Base-by-base conservation (phyloP, 1,140 invertebrate genomes). In the Cydia amplana region DNA sequence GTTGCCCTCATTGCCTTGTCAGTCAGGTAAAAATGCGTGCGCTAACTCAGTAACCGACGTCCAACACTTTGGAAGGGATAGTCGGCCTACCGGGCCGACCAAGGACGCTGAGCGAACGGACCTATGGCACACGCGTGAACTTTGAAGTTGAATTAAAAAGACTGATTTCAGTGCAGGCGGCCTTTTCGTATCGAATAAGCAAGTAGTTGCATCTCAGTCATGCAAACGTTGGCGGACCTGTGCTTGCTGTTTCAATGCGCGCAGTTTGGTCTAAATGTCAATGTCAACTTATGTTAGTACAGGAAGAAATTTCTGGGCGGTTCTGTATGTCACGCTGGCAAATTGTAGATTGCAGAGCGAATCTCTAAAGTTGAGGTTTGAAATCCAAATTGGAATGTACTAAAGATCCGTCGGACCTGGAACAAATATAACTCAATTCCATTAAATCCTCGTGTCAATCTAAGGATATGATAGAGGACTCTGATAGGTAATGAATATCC, bases 251-350 rank as follows among this genome's bases (percentile, higher is more conserved):
- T 72, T 49, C 43, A 77, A 72, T 25, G 60, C 43, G 73, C 76
- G 76, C 78, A 80, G 73, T 80, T 82, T 65, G 73, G 32, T 28
- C 75, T 85, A 90, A 90, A 89, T 91, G 88, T 89, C 88, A 91
- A 90, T 89, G 88, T 85, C 86, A 80, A 77, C 79, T 82, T 78
- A 84, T 78, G 76, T 77, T 76, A 76, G 80, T 85, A 83, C 88
- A 90, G 88, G 89, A 91, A 90, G 89, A 87, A 77, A 76, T 81
- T 74, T 80, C 82, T 83, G 83, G 79, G 83, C 82, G 82, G 84
- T 76, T 78, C 72, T 76, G 81, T 74, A 80, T 82, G 78, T 83
- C 76, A 79, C 67, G 1, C 6, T 36, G 32, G 10, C 18, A 60
- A 10, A 23, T 60, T 23, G 55, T 9, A 23, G 18, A 23, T 60